A percentile compares a stretch with the other conserved stretches of the same genome.
Conservation (phyloP, 2,797 vertebrate species). For the Nasua narica region DNA sequence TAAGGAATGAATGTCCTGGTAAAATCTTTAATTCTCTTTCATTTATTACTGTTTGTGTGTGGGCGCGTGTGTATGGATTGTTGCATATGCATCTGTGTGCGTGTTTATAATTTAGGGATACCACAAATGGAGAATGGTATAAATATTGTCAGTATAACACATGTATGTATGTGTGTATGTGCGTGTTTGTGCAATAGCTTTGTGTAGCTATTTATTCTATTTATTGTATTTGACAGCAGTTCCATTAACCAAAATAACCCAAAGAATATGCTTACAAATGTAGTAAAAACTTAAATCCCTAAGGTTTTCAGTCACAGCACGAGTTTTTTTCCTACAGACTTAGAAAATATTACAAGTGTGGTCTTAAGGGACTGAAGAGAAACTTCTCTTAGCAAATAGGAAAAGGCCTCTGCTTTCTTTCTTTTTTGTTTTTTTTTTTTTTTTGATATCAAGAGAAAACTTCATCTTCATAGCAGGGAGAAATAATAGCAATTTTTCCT, state of each 20-base stretch:
- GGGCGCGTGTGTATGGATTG: neutral
- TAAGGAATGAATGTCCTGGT: neutral
- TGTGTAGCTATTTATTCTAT: conserved; percentile 43
- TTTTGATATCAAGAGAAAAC: conserved; percentile 33
- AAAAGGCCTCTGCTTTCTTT: neutral
- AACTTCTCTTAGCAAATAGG: neutral
- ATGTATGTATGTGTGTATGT: neutral
- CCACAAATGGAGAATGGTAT: neutral
- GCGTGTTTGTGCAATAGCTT: conserved; percentile 18
- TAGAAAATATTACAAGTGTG: neutral
- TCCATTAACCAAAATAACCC: conserved; percentile 61
- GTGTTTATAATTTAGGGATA: neutral
- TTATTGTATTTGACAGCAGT: conserved; percentile 54
- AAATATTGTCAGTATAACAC: conserved; percentile 13
- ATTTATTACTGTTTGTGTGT: neutral
- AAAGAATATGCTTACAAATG: neutral
- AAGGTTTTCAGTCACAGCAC: neutral
- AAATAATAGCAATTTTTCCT: neutral
- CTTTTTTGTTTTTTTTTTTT: conserved; percentile 22
- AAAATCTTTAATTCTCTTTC: neutral
- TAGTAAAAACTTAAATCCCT: neutral
- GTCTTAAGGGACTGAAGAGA: neutral
- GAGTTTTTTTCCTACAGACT: neutral
- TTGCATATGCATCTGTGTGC: neutral
- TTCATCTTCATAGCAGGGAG: neutral